Evolutionary conservation across 2,888 invertebrate species (phyloP), one percentile per base, ranked within the genome.

Genomic region (Pecten maximus): DNA sequence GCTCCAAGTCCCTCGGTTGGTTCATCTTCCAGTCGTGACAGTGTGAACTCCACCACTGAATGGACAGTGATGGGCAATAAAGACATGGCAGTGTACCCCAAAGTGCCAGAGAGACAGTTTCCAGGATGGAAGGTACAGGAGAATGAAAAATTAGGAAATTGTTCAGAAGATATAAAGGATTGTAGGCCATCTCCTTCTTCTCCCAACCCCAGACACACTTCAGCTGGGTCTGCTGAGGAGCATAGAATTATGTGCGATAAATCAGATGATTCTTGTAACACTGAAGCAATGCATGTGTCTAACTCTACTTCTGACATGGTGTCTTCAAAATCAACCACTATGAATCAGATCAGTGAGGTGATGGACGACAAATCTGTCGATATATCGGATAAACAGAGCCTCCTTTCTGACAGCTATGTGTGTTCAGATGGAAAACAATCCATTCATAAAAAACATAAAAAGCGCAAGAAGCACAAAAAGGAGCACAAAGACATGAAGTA

Each of bases 41-140:
- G 96, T 93, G 94, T 96, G 12, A 96, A 96, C 91, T 97, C 96
- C 15, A 96, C 97, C 2, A 95, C 96, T 88, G 96, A 95, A 40
- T 97, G 97, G 97, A 94, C 95, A 48, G 95, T 96, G 10, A 93
- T 92, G 87, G 91, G 91, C 28, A 88, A 88, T 50, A 87, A 92
- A 40, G 92, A 92, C 15, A 86, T 88, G 74, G 88, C 89, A n/a
- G 40, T 35, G 16, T 90, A 87, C 35, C 90, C 92, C 16, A 92
- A 93, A 54, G 40, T 91, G 12, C 88, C 91, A 39, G 94, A 94
- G 35, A 88, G 92, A 86, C 93, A 92, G 39, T 91, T 88, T 89
- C 89, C 92, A 10, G 94, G 95, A 40, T 95, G 95, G 95, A 94
- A 92, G 87, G 92, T 95, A 28, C 92, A 92, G 54, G 39, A 91